Base-by-base conservation (phyloP, 2,888 invertebrate genomes). In the Ethmia dodecea region DNA sequence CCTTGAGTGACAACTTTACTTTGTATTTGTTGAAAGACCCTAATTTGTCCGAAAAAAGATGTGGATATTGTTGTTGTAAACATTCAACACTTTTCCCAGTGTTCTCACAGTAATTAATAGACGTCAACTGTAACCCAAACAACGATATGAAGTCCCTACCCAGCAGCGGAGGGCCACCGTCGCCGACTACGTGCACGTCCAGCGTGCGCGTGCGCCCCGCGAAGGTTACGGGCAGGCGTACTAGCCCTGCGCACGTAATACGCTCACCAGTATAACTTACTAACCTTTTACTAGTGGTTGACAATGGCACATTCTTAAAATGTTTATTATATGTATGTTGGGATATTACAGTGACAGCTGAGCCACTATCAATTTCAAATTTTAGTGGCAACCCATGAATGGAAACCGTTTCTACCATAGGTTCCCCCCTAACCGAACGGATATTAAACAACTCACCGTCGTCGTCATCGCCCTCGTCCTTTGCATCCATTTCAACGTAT, bases 301-400 rank as follows among this genome's bases (percentile, higher is more conserved):
- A 35, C 28, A 50, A 40, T 28, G 47, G 47, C 16, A 49, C 27
- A 13, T 39, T 13, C 5, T 24, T 37, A 14, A 52, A 50, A 43
- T 47, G n/a, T 3, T 0, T 34, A 13, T 38, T 33, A 20, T 46
- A 45, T 1, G 18, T 37, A 2, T 6, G 2, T 15, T 43, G 35
- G 0, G 47, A 44, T 6, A 52, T 47, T 0, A 39, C 42, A 1
- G 44, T 49, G 0, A 49, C 49, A 0, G 49, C 48, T 1, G 43
- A 45, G 1, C 47, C 47, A 12, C 45, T 47, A 24, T 47, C 42
- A 2, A 47, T 25, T 28, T 45, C 43, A 16, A 38, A 38, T 25
- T n/a, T n/a, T n/a, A n/a, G n/a, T n/a, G n/a, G n/a, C n/a, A n/a
- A n/a, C n/a, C n/a, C n/a, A n/a, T n/a, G n/a, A 15, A 29, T 15